phyloP scores from a whole-genome alignment of 2,888 invertebrate species.

The Epinotia demarniana region DNA sequence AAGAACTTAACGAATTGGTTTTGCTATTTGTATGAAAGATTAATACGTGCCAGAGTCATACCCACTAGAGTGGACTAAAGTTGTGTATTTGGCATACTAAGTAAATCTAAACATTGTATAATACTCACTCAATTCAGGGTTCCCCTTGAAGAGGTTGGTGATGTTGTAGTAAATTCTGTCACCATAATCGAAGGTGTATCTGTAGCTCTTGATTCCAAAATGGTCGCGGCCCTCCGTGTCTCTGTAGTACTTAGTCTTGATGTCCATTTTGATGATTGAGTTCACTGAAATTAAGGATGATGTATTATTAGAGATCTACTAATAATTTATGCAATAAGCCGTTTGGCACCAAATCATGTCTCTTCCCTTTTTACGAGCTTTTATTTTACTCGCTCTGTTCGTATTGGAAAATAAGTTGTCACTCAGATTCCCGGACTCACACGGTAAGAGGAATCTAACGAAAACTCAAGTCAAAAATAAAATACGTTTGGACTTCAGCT shows the following conservation, averaged over 20 bases:
- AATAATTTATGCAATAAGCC: neutral
- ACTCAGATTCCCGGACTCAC: too few species aligned
- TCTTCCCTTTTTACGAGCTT: too few species aligned
- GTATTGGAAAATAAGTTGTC: too few species aligned
- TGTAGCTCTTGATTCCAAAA: constrained; percentile 78
- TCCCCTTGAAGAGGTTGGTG: constrained; percentile 78
- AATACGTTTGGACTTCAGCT: too few species aligned
- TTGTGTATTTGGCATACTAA: neutral
- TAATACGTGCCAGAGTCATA: neutral
- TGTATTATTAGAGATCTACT: neutral
- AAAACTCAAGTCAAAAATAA: too few species aligned
- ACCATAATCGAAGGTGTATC: constrained; percentile 76
- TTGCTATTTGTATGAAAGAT: neutral
- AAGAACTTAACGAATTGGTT: too few species aligned
- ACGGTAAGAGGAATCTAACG: too few species aligned
- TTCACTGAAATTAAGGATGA: constrained; percentile 69
- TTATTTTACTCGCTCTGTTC: too few species aligned
- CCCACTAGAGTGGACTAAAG: neutral
- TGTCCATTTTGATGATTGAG: constrained; percentile 77
- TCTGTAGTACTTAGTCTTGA: constrained; percentile 79
- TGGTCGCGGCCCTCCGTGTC: constrained; percentile 76
- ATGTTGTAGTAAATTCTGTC: constrained; percentile 78
- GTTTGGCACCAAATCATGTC: too few species aligned
- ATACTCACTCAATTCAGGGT: constrained; percentile 77
- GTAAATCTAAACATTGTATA: neutral